Evolutionary conservation across 2,888 invertebrate species (phyloP), one percentile per base, ranked within the genome.

Genomic region (Noctua janthina): DNA sequence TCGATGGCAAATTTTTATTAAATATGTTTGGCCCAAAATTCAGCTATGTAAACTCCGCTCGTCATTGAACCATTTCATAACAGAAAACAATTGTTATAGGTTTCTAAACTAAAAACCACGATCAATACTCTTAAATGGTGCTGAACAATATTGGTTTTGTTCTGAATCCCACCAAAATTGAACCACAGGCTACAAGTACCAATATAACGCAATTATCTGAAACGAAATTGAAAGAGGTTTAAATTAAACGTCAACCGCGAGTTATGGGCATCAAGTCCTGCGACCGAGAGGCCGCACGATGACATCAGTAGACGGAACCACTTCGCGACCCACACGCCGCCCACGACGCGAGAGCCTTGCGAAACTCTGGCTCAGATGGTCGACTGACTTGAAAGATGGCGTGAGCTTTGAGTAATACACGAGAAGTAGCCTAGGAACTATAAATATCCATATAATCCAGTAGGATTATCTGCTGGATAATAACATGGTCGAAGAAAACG

Each of bases 221-320:
- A 86, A 23, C 54, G n/a, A 75, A 81, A 74, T 74, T 67, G 70
- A 54, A 85, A 68, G 77, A 79, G 54, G 62, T 78, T 85, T 59
- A 75, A 87, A 79, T 82, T 69, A 64, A 85, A 74, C 78, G 72
- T 74, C 77, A 83, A 82, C 81, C 39, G 76, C 85, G 70, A 86
- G 73, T 86, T 88, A 88, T 87, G 84, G 86, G 82, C 88, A 88
- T 88, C 86, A 88, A 89, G 89, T 87, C 87, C 84, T 89, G 87
- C 87, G 74, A 62, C 43, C 85, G 85, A 89, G 89, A 90, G 92
- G 91, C 91, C 91, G 82, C 89, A 85, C 91, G 94, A 95, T 96
- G 96, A 96, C 96, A 96, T 96, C 96, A 96, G 93, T 91, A 94
- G 93, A 94, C 95, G 95, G 95, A 96, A 96, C 95, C 92, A 91